Base-by-base conservation (phyloP, 2,113 vertebrate genomes). In the Carassius carassius region DNA sequence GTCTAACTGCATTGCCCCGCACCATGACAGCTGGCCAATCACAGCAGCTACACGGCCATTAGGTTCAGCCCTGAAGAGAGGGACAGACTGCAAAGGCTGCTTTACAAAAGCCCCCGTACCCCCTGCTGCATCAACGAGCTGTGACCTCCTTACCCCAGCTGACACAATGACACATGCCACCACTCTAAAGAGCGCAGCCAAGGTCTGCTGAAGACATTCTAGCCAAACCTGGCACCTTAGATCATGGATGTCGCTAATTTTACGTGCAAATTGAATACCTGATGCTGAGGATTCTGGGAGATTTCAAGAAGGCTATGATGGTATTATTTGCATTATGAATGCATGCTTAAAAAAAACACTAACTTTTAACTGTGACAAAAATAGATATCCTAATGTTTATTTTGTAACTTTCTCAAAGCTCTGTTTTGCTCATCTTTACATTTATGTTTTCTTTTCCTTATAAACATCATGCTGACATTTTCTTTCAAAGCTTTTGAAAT, bases 1-100 rank as follows among this genome's bases (percentile, higher is more conserved):
- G 51, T 41, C 85, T 80, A 58, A 79, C 60, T 75, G 54, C 32
- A 13, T 51, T 62, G 62, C 62, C 65, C 49, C 1, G 21, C 56
- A 10, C 79, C 51, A 76, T 70, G 77, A 60, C 85, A 87, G 81
- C 78, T 88, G 88, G 84, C 77, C 51, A 87, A 79, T 70, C 76
- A 80, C 83, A 85, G 81, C 51, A 56, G 23, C 29, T 37, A 23
- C 69, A 16, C 35, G 29, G 81, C 75, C 51, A 37, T 72, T 73
- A 47, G 49, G 85, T 60, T 74, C 70, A 79, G 10, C 72, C 58
- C 29, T 60, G 25, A 72, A 76, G 70, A 49, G 41, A 77, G 56
- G 47, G 82, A 74, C 84, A 86, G 85, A 88, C 84, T 87, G 85
- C 72, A 81, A 29, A 49, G 29, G 49, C 60, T 63, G 41, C 25